These are phyloP conservation scores for Idris sp. DNA, from an alignment of 1,140 invertebrate species.

Conservation along the genomic window DNA sequence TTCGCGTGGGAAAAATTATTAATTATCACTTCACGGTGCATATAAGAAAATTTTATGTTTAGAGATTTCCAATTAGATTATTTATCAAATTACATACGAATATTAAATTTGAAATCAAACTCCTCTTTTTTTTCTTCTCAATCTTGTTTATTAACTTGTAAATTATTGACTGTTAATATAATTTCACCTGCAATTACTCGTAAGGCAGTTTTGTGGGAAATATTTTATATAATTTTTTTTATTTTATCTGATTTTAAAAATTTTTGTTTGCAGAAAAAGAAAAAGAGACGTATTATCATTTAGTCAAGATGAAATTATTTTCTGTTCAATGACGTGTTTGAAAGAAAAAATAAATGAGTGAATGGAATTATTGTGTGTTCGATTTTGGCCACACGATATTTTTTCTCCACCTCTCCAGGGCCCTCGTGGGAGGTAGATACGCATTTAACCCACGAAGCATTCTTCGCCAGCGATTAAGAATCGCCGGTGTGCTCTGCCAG, in stretches of 20 bases:
- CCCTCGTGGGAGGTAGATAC: constrained; percentile 70
- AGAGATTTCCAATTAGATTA: too few species aligned
- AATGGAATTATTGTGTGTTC: constrained; percentile 58
- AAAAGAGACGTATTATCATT: too few species aligned
- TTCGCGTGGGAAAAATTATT: constrained; percentile 21
- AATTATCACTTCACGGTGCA: constrained; percentile 3
- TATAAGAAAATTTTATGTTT: background rate
- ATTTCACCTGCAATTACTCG: too few species aligned
- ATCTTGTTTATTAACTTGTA: too few species aligned
- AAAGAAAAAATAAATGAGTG: constrained; percentile 38
- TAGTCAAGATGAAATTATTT: constrained; percentile 33
- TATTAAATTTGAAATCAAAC: too few species aligned
- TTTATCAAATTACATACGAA: too few species aligned
- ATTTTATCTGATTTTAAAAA: too few species aligned
- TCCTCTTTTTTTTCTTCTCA: too few species aligned
- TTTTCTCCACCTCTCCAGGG: constrained; percentile 56
- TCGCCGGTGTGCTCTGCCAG: constrained; percentile 64
- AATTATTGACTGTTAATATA: too few species aligned
- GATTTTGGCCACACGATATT: constrained; percentile 60
- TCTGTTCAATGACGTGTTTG: constrained; percentile 31
- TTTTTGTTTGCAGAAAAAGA: too few species aligned
- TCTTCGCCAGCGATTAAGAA: constrained; percentile 67
- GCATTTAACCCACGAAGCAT: constrained; percentile 64
- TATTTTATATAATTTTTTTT: too few species aligned
- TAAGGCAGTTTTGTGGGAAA: too few species aligned